Percentiles rank a stretch among this genome's conserved stretches.
Evolutionary conservation across 2,797 vertebrate genomes (phyloP).

Genomic region (Pseudotriccus pelzelni): DNA sequence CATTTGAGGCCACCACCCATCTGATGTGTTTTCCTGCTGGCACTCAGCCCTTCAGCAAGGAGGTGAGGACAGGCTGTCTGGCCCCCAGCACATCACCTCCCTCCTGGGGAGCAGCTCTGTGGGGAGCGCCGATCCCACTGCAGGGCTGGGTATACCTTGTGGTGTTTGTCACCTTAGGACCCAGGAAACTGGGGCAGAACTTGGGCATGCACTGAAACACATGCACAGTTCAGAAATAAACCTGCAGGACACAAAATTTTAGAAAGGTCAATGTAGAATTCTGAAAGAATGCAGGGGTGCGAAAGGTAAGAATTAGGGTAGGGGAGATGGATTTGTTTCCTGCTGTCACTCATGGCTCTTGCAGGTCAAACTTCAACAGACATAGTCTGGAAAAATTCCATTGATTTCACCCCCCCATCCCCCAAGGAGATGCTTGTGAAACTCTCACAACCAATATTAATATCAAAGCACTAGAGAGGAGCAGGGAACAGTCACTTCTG

Average conservation of each 20-base stretch:
- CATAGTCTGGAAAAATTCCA: background rate
- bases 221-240: background rate
- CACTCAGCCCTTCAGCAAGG: background rate
- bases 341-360: background rate
- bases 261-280: background rate
- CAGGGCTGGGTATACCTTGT: background rate
- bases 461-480: background rate
- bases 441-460: background rate
- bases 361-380: background rate
- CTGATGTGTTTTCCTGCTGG: background rate
- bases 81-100: background rate
- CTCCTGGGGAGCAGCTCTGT: accelerated
- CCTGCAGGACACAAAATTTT: background rate
- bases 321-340: background rate
- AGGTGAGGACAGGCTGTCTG: background rate
- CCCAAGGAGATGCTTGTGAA: background rate
- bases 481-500: background rate
- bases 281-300: background rate
- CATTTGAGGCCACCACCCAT: accelerated
- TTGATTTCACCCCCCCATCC: background rate
- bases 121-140: accelerated
- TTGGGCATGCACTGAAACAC: background rate
- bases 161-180: background rate
- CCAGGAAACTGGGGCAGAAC: background rate
- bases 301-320: background rate